A percentile compares a stretch with the other conserved stretches of the same genome.
These are phyloP conservation scores for Trididemnum clinides DNA, from an alignment of 23 tunicate genomes.

Conservation along the genomic window DNA sequence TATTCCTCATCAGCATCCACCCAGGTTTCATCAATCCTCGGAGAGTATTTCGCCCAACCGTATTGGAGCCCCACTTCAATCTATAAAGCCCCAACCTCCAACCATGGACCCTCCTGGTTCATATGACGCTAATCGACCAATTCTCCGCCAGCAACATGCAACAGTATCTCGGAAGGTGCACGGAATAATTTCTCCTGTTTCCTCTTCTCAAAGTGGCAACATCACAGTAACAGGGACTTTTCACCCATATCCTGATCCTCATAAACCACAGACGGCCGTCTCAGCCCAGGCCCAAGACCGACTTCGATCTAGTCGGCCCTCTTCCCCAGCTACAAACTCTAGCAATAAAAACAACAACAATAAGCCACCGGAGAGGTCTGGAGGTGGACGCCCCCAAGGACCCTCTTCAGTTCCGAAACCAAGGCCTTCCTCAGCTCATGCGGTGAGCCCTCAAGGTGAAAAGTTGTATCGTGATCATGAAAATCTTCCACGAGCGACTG, in stretches of 20 bases:
- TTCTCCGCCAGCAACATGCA: slow-evolving; percentile 3
- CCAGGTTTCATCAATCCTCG: not conserved
- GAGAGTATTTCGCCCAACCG: not conserved
- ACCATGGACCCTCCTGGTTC: not conserved
- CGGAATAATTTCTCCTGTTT: slow-evolving; percentile 35
- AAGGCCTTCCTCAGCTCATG: slow-evolving; percentile 2
- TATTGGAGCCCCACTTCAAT: not conserved
- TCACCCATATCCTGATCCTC: slow-evolving; percentile 77
- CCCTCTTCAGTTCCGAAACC: not conserved
- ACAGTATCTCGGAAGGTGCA: slow-evolving; percentile 32
- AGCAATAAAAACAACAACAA: slow-evolving; percentile 46
- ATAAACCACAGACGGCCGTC: slow-evolving; percentile 80
- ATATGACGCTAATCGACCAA: slow-evolving; percentile 12
- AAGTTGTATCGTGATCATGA: not conserved
- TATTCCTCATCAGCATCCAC: not conserved
- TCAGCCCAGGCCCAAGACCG: slow-evolving; percentile 85
- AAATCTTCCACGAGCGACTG: not conserved
- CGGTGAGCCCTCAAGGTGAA: not conserved
- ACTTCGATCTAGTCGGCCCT: slow-evolving; percentile 2
- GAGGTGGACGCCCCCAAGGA: not conserved
- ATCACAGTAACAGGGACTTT: slow-evolving; percentile 70
- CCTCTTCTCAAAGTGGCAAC: slow-evolving; percentile 29
- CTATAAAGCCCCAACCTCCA: not conserved
- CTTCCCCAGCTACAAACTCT: not conserved
- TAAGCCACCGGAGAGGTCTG: not conserved